These are phyloP conservation scores for Astreopora myriophthalma DNA, from an alignment of 64 coral and sea anemone species.

Conservation along the genomic window DNA sequence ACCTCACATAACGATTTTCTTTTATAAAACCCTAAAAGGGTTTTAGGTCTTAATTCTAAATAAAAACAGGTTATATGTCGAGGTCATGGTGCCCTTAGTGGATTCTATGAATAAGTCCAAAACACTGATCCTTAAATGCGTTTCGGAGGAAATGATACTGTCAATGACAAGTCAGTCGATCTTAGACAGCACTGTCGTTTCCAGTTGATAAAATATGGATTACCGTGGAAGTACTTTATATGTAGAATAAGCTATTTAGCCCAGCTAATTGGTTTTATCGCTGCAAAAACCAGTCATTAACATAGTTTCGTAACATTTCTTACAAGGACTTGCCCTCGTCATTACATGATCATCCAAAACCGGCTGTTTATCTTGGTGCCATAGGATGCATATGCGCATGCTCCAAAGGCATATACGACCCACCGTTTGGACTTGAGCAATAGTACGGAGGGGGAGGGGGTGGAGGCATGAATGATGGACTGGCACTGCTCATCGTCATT, in stretches of 20 bases:
- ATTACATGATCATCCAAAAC: not conserved
- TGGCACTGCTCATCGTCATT: conserved; percentile 65
- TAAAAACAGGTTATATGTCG: conserved; percentile 44
- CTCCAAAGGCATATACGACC: conserved; percentile 88
- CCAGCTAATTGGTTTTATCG: conserved; percentile 37
- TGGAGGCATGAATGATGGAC: conserved; percentile 87
- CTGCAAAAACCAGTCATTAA: conserved; percentile 1
- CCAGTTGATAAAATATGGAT: not conserved
- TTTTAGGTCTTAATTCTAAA: conserved; percentile 27
- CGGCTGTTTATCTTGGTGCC: conserved; percentile 76
- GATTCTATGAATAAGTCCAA: conserved; percentile 39
- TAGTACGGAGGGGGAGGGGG: conserved; percentile 86
- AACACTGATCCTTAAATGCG: conserved; percentile 30
- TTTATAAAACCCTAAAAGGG: conserved; percentile 11
- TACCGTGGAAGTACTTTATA: conserved; percentile 25
- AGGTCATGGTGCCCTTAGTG: not conserved
- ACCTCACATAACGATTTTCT: not conserved
- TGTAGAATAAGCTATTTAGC: conserved; percentile 40
- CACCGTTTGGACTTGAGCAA: conserved; percentile 77
- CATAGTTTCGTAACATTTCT: conserved; percentile 12
- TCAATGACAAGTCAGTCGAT: not conserved
- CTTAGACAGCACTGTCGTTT: not conserved
- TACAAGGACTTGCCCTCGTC: not conserved
- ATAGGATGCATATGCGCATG: conserved; percentile 89
- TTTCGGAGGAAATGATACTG: conserved; percentile 31